Conservation (phyloP, 1,140 invertebrate species). For the Drosophila rufa region DNA sequence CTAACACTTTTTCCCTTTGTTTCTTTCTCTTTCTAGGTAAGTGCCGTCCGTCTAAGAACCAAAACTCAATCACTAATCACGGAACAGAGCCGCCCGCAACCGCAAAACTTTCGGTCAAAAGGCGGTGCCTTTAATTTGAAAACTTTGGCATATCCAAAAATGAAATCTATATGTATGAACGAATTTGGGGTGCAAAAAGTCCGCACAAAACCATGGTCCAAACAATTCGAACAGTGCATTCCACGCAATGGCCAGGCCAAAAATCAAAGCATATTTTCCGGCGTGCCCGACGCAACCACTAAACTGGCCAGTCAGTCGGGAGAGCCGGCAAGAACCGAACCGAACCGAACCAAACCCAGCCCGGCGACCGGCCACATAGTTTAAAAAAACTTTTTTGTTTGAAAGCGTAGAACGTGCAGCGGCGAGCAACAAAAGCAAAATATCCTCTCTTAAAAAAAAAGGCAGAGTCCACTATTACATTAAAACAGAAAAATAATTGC, state of each 20-base stretch:
- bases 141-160: constrained; percentile 61
- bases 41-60: constrained; percentile 24
- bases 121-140: constrained; percentile 68
- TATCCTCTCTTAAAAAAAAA: constrained; percentile 37
- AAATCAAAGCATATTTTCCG: constrained; percentile 77
- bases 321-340: constrained; percentile 14
- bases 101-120: constrained; percentile 53
- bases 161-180: constrained; percentile 33
- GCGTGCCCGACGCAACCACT: constrained; percentile 70
- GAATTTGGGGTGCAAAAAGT: constrained; percentile 11
- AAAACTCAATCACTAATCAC: constrained; percentile 55
- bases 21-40: constrained; percentile 63
- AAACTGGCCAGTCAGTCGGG: constrained; percentile 54
- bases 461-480: constrained; percentile 66
- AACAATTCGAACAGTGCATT: constrained; percentile 77
- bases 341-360: constrained; percentile 4
- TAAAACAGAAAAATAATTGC: constrained; percentile 81
- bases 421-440: constrained; percentile 21
- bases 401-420: constrained; percentile 53
- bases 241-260: constrained; percentile 62
- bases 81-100: constrained; percentile 23
- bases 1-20: constrained; percentile 20
- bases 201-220: constrained; percentile 47
- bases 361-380: constrained; percentile 60
- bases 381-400: constrained; percentile 78